Percentiles rank a stretch among this genome's conserved stretches.
Evolutionary conservation across 2,797 vertebrate genomes (phyloP).

Genomic region (Lycodopsis pacificus): DNA sequence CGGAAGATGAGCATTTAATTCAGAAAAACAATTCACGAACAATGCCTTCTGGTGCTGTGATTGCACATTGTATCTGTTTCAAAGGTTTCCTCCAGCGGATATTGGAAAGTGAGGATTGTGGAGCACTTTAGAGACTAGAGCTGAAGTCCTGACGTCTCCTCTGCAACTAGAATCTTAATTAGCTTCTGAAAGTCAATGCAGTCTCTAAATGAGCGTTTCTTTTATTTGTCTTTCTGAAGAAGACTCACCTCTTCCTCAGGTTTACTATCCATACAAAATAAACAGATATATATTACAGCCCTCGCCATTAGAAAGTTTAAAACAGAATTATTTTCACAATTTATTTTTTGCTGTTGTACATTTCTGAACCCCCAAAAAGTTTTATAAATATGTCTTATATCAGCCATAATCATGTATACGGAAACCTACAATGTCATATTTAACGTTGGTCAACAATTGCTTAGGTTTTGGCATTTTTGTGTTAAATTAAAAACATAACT

Average conservation of each 20-base stretch:
- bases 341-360: no score
- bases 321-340: no score
- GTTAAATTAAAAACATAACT: no score
- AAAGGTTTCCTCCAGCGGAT: not conserved
- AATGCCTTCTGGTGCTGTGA: not conserved
- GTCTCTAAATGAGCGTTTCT: not conserved
- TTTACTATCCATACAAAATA: not conserved
- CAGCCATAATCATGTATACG: no score
- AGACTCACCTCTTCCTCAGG: not conserved
- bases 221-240: not conserved
- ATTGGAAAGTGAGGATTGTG: not conserved
- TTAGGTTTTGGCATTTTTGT: no score
- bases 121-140: not conserved
- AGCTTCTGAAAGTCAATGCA: not conserved
- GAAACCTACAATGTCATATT: no score
- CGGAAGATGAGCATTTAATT: conserved; percentile 28
- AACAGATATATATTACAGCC: no score
- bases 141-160: not conserved
- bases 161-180: no score
- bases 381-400: no score
- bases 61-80: not conserved
- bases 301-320: no score
- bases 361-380: no score
- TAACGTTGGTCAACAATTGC: no score
- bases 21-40: conserved; percentile 26